Evolutionary conservation across 2,113 vertebrate species (phyloP), one percentile per base, ranked within the genome.

Genomic region (Tauraco erythrolophus): DNA sequence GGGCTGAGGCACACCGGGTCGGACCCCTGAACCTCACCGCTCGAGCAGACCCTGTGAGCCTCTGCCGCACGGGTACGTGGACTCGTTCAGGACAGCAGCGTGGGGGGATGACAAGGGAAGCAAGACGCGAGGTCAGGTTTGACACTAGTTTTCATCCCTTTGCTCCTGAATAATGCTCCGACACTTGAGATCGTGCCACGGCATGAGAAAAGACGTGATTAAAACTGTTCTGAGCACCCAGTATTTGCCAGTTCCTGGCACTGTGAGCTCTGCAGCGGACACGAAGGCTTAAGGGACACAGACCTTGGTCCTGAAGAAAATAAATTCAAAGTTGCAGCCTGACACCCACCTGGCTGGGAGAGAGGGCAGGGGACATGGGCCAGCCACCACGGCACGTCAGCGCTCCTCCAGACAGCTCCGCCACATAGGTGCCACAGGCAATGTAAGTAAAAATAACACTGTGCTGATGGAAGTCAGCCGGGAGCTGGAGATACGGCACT

Each of bases 351-450:
- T 39, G 82, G 37, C 37, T 58, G 60, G 53, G 11, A 60, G 27
- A 14, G 18, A 62, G 48, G 43, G 30, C 41, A 58, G 78, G 51
- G 51, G 72, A 66, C 69, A 48, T 13, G n/a, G 54, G 24, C 48
- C 83, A 60, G 60, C 35, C 33, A 30, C 19, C n/a, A 6, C 0
- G 0, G 50, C 70, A 9, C 0, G 1, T 6, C 8, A 0, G 1
- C 10, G 41, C 50, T 91, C 31, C 74, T 68, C 21, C 87, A 72
- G 79, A 39, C 58, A 39, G 72, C 57, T 75, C 83, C 3, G 11
- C 60, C 48, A 64, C 56, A 9, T 30, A 3, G 37, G 4, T 0
- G 4, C 54, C 80, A 66, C 30, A 0, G 80, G 84, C 76, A 43
- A 7, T 1, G 22, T 1, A n/a, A 2, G 5, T 4, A 25, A 43